Evolutionary conservation across 2,888 invertebrate species (phyloP).

Genomic region (Hydrotaea cyrtoneurina): DNA sequence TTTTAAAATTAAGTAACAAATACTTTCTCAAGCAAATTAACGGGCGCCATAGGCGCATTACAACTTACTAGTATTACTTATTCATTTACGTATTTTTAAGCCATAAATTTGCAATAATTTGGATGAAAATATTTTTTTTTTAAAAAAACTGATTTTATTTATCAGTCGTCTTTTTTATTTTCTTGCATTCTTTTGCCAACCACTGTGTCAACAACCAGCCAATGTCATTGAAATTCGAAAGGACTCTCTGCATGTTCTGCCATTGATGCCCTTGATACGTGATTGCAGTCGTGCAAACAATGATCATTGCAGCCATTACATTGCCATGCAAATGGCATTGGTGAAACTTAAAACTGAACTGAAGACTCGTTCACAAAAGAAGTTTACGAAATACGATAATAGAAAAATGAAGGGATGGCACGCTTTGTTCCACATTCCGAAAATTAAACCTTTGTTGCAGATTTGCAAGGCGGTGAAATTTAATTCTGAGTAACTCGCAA

Average conservation of each 20-base stretch:
- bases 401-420: not conserved
- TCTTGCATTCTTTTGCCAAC: no score
- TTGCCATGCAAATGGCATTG: slow-evolving; percentile 18
- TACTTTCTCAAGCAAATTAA: no score
- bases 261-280: slow-evolving; percentile 25
- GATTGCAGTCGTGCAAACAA: slow-evolving; percentile 10
- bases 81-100: no score
- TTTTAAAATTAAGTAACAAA: no score
- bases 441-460: not conserved
- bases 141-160: no score
- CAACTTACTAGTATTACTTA: no score
- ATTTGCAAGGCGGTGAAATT: not conserved
- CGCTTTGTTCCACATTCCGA: not conserved
- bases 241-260: not conserved
- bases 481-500: not conserved
- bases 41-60: no score
- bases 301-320: not conserved
- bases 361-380: not conserved
- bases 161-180: no score
- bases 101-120: no score
- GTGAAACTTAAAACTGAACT: not conserved
- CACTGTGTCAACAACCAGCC: no score
- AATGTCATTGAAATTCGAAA: not conserved
- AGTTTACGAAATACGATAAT: not conserved
- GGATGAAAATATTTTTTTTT: no score